Conservation (phyloP, 2,797 vertebrate species). For the Balearica regulorum region DNA sequence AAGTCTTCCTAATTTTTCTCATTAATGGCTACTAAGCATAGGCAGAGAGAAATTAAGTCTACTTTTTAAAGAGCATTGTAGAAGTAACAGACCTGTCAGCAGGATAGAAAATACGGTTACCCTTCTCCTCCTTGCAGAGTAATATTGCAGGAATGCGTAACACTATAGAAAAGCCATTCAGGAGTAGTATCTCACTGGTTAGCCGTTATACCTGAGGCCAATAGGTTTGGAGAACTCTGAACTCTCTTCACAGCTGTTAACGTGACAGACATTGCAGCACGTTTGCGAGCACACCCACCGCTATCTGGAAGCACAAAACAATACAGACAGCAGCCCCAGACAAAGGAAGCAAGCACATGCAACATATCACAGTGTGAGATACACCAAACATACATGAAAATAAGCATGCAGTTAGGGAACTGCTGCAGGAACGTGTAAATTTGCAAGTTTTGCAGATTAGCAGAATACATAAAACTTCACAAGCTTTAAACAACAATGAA, state of each 20-base stretch:
- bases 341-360: slow-evolving; percentile 82
- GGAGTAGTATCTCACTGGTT: slow-evolving; percentile 6
- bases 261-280: slow-evolving; percentile 88
- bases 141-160: background rate
- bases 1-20: background rate
- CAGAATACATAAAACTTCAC: slow-evolving; percentile 9
- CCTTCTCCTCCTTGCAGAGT: background rate
- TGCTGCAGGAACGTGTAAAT: background rate
- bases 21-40: background rate
- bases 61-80: background rate
- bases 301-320: slow-evolving; percentile 93
- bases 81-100: background rate
- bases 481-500: slow-evolving; percentile 21
- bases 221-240: slow-evolving; percentile 96
- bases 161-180: slow-evolving; percentile 16
- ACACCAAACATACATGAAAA: background rate
- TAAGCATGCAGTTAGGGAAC: slow-evolving; percentile 32
- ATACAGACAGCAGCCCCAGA: slow-evolving; percentile 74
- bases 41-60: background rate
- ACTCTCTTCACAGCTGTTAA: slow-evolving; percentile 97
- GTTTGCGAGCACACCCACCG: slow-evolving; percentile 91
- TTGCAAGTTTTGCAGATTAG: background rate
- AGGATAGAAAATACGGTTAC: background rate
- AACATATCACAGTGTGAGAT: slow-evolving; percentile 15
- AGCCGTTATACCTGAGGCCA: slow-evolving; percentile 85